phyloP scores from a whole-genome alignment of 2,797 vertebrate genomes.

The Halcyon smyrnensis region DNA sequence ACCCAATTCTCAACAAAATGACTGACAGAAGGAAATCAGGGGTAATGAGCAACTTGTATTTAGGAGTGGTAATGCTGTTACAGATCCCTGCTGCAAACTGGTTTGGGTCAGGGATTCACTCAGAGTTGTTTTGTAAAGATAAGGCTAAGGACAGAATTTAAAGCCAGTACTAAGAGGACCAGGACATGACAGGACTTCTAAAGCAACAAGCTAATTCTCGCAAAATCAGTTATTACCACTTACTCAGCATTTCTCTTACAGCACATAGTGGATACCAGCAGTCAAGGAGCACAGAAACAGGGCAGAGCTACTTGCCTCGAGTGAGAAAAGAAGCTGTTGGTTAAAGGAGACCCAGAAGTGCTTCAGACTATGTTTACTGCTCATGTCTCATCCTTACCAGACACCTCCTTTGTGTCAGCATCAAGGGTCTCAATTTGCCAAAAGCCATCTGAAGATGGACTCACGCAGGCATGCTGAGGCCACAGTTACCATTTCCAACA shows the following conservation, averaged over 20 bases:
- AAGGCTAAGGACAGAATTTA: background rate
- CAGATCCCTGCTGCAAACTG: background rate
- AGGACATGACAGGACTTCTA: background rate
- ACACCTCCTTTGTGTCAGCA: background rate
- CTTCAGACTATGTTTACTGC: background rate
- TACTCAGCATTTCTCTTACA: background rate
- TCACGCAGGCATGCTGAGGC: background rate
- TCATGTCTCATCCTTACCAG: background rate
- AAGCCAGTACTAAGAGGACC: background rate
- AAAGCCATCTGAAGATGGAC: background rate
- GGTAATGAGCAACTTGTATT: background rate
- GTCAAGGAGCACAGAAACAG: background rate
- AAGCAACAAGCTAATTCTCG: background rate
- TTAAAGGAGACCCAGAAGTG: background rate
- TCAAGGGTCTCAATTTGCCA: background rate
- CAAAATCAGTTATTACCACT: background rate
- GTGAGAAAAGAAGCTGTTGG: background rate
- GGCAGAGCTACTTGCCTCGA: background rate
- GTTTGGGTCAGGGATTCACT: background rate
- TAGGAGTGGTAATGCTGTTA: background rate
- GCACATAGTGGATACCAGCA: background rate
- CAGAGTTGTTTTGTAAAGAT: background rate
- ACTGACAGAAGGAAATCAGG: background rate
- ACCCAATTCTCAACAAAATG: accelerated
- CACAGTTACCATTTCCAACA: background rate